phyloP scores from a whole-genome alignment of 2,113 vertebrate species.

The Melanerpes formicivorus region DNA sequence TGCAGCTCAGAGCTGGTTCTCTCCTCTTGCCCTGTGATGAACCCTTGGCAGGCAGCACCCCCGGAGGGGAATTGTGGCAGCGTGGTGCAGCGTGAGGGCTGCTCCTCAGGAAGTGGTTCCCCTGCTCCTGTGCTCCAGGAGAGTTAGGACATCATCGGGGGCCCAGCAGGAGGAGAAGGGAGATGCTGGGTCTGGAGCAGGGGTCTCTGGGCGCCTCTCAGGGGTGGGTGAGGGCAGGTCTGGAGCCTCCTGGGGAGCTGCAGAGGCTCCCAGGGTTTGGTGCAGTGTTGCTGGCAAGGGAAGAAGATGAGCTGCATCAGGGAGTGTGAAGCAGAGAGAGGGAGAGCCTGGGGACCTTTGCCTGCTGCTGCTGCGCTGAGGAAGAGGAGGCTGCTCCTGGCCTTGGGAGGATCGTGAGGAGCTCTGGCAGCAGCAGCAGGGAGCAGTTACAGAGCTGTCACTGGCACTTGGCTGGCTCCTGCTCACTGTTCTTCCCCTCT shows the following conservation, averaged over 20 bases:
- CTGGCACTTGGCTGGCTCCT: not conserved
- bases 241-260: not conserved
- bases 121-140: not conserved
- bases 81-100: not conserved
- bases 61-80: not conserved
- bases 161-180: not conserved
- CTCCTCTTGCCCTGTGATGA: not conserved
- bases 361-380: accelerated
- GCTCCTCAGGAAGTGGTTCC: not conserved
- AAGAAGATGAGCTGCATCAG: not conserved
- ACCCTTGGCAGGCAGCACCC: not conserved
- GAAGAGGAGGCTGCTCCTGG: not conserved
- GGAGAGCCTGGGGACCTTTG: not conserved
- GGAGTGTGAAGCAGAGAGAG: accelerated
- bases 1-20: not conserved
- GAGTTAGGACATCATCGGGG: not conserved
- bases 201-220: not conserved
- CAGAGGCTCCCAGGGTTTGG: accelerated
- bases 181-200: not conserved
- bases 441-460: not conserved
- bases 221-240: not conserved
- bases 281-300: accelerated
- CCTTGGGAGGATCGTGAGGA: not conserved
- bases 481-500: not conserved
- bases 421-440: no score